These are phyloP conservation scores for Leiothrix lutea DNA, from an alignment of 2,113 vertebrate species.

Conservation along the genomic window DNA sequence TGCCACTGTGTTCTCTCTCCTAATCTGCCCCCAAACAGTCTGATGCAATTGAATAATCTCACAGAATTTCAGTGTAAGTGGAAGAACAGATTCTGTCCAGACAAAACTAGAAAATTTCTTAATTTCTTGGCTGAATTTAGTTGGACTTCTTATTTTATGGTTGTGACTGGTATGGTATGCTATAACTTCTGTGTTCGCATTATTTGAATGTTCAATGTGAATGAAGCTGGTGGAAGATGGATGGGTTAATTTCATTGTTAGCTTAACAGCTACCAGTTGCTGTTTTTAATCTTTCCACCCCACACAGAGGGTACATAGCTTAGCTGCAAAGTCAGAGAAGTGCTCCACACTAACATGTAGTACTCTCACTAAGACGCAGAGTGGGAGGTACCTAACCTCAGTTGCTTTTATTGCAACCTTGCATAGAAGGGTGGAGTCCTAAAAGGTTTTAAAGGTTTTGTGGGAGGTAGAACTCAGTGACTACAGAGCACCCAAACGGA, in stretches of 20 bases:
- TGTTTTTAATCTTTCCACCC: neutral
- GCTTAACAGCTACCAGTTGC: neutral
- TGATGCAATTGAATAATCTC: neutral
- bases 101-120: neutral
- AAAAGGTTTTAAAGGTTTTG: neutral
- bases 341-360: fast-evolving
- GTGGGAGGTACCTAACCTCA: neutral
- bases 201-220: neutral
- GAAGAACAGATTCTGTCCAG: neutral
- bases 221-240: neutral
- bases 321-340: neutral
- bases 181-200: neutral
- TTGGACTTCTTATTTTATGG: neutral
- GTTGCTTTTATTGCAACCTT: neutral
- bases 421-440: neutral
- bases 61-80: neutral
- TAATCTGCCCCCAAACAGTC: neutral
- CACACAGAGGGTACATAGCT: neutral
- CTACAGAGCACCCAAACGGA: neutral
- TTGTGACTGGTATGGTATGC: neutral
- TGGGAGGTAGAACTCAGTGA: neutral
- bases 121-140: neutral
- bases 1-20: neutral
- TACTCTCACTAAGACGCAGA: neutral
- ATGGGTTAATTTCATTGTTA: neutral